Evolutionary conservation across 1,140 invertebrate genomes (phyloP).

Genomic region (Medauroidea extradentata): DNA sequence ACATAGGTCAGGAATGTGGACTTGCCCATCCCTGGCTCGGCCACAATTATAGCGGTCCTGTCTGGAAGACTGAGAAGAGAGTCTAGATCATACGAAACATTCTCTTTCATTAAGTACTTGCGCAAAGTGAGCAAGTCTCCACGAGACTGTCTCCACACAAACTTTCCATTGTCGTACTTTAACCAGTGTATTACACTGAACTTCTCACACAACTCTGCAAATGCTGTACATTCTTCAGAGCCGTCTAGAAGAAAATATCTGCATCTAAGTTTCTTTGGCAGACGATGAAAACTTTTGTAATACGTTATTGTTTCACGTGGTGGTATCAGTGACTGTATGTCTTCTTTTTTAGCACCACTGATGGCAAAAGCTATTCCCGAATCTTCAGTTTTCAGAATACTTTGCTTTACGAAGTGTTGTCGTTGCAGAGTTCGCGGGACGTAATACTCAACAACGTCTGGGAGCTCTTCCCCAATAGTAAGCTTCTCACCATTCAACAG

Average conservation of each 20-base stretch:
- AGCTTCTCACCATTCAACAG: no score
- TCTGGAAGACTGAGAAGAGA: not conserved
- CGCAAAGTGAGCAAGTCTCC: not conserved
- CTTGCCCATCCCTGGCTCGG: constrained; percentile 13
- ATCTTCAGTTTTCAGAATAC: not conserved
- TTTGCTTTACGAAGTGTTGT: not conserved
- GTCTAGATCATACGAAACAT: not conserved
- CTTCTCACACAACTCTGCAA: not conserved
- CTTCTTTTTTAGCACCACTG: not conserved
- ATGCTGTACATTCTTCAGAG: not conserved
- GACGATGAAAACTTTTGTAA: not conserved
- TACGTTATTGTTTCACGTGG: not conserved
- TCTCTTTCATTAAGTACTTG: not conserved
- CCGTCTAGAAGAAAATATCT: not conserved
- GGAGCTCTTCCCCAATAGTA: not conserved
- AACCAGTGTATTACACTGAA: not conserved
- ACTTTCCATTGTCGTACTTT: not conserved
- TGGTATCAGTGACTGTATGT: not conserved
- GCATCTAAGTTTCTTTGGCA: not conserved
- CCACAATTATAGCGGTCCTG: not conserved
- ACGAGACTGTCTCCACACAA: constrained; percentile 2
- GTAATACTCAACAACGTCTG: not conserved
- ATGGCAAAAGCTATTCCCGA: not conserved
- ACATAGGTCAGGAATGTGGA: not conserved
- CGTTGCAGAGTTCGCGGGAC: not conserved